Percentiles rank a stretch among this genome's conserved stretches.
These are phyloP conservation scores for Etheostoma perlongum DNA, from an alignment of 2,797 vertebrate species.

Conservation along the genomic window DNA sequence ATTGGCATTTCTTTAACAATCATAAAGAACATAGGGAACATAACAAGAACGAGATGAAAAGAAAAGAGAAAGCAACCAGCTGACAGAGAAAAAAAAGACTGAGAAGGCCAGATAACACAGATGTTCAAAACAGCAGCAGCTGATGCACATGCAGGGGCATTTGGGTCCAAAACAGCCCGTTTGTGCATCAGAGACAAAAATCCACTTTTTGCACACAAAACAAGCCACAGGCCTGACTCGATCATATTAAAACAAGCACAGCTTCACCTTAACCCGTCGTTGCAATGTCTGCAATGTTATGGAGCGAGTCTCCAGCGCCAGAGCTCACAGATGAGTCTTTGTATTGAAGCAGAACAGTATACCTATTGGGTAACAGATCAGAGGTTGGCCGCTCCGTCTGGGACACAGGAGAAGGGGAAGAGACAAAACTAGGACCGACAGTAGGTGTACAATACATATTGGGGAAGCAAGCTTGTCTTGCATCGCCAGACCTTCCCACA, in stretches of 20 bases:
- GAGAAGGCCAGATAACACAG: constrained; percentile 19
- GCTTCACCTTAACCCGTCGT: too few species aligned
- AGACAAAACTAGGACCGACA: background rate
- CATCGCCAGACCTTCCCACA: too few species aligned
- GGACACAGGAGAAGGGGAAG: background rate
- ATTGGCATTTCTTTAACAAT: too few species aligned
- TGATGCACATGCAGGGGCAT: background rate
- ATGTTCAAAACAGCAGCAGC: constrained; percentile 34
- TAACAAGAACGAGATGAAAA: constrained; percentile 33
- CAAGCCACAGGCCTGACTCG: background rate
- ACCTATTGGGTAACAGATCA: constrained; percentile 11
- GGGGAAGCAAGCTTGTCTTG: background rate
- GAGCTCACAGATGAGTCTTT: constrained; percentile 38
- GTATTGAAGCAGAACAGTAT: background rate
- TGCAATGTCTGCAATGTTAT: too few species aligned
- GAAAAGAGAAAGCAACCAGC: constrained; percentile 14
- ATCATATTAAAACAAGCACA: background rate
- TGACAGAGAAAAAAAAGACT: constrained; percentile 2
- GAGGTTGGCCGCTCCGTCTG: background rate
- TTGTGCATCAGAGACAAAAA: background rate
- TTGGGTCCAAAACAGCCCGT: constrained; percentile 21
- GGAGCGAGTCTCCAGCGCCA: constrained; percentile 1
- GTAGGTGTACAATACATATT: background rate
- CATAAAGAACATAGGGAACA: background rate
- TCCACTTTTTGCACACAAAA: too few species aligned